A percentile compares a stretch with the other conserved stretches of the same genome.
Conservation (phyloP, 2,888 invertebrate species). For the Hyposoter didymator region DNA sequence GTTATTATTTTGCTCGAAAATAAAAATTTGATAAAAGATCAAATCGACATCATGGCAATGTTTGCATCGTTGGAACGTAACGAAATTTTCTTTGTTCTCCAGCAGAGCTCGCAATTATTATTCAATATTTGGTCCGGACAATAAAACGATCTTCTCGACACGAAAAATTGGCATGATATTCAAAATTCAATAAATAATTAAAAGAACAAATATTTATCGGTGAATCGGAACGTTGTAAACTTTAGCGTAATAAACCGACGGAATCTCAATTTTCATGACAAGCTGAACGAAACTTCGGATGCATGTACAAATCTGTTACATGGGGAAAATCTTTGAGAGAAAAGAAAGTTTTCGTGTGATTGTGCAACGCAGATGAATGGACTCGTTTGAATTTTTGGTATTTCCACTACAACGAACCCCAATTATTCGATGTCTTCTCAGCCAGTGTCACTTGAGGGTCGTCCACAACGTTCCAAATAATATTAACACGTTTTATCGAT, state of each 20-base stretch:
- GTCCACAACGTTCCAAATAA: slow-evolving; percentile 62
- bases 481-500: slow-evolving; percentile 50
- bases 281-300: neutral
- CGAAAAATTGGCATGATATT: too few species aligned
- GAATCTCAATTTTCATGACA: neutral
- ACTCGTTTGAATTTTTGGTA: neutral
- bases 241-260: neutral
- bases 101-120: too few species aligned
- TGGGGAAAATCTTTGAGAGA: neutral
- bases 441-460: slow-evolving; percentile 44
- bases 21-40: neutral
- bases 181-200: too few species aligned
- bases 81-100: too few species aligned
- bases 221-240: neutral
- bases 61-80: too few species aligned
- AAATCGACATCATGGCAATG: too few species aligned
- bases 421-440: slow-evolving; percentile 22
- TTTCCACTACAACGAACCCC: slow-evolving; percentile 36
- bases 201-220: too few species aligned
- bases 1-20: neutral
- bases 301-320: neutral
- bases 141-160: too few species aligned
- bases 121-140: too few species aligned
- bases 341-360: neutral
- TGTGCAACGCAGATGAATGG: neutral